These are phyloP conservation scores for Heterohyrax brucei DNA, from an alignment of 2,797 vertebrate species.

Conservation along the genomic window DNA sequence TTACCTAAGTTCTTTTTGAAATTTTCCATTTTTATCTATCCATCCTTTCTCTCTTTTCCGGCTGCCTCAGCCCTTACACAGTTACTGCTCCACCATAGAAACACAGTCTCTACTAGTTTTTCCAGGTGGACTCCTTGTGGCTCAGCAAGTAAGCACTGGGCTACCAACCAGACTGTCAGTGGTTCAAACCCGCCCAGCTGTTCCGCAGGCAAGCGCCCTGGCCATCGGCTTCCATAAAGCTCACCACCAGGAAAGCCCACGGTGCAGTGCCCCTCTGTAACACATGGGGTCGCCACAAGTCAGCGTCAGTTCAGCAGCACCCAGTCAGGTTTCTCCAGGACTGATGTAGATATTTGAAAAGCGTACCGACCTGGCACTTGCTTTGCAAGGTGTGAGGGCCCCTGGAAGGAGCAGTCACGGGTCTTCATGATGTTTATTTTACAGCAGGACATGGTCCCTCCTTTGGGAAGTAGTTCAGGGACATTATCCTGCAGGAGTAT, in stretches of 20 bases:
- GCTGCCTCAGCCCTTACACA: conserved; percentile 6
- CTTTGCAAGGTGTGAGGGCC: neutral
- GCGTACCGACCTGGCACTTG: conserved; percentile 17
- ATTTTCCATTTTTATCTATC: neutral
- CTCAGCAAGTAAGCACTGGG: too few relatives aligned
- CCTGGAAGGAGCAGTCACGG: conserved; percentile 24
- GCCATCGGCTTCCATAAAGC: neutral
- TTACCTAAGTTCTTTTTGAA: conserved; percentile 40
- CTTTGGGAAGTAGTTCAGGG: neutral
- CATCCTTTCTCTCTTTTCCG: neutral
- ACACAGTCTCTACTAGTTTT: conserved; percentile 30
- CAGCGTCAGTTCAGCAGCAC: neutral
- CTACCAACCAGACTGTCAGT: too few relatives aligned
- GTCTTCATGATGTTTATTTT: conserved; percentile 45
- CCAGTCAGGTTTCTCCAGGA: neutral
- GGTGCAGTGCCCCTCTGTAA: neutral
- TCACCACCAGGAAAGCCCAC: neutral
- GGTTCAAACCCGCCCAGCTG: too few relatives aligned
- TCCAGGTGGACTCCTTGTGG: neutral
- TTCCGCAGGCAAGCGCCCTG: too few relatives aligned
- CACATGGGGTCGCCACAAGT: neutral
- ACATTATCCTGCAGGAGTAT: neutral
- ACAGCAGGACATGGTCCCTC: neutral
- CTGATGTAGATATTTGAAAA: conserved; percentile 62
- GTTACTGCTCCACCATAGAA: neutral